Evolutionary conservation across 2,888 invertebrate species (phyloP), one percentile per base, ranked within the genome.

Genomic region (Xylocampa areola): DNA sequence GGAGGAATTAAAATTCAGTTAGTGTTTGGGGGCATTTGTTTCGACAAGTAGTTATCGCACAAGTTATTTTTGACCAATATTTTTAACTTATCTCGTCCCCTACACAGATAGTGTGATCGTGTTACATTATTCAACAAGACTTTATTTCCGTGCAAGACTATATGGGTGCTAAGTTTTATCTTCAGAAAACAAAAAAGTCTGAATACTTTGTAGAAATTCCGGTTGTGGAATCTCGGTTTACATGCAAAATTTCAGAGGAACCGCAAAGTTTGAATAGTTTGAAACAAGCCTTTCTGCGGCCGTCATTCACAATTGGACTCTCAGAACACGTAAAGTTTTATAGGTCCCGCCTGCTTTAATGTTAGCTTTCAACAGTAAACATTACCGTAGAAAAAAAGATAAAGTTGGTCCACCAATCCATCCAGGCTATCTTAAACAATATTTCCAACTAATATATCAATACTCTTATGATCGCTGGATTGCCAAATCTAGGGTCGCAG

Each of bases 271-370:
- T 65, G 65, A 54, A 64, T 64, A 64, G 65, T 65, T 66, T 21
- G 48, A 35, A 69, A 69, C 55, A 69, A 66, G 69, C 55, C 55
- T 64, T 69, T 53, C 45, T 36, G 43, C 13, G 45, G 70, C 45
- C 21, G 69, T 55, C 70, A 49, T 68, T 68, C 53, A 63, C 45
- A 45, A 47, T 49, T 45, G 57, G 6, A 37, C 19, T 54, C 23
- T 36, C 49, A 0, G 25, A 43, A 40, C 55, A 66, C 70, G 61
- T 52, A 5, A 23, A 44, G n/a, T 49, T 41, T 25, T 59, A 49
- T 16, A 40, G 30, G 11, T 53, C 48, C 44, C 35, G 50, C 29
- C 47, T 52, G 51, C 35, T 23, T 40, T 25, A 44, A 44, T 32
- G 25, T 36, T 30, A 36, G 32, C 35, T 45, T 47, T 47, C 13